Evolutionary conservation across 2,888 invertebrate species (phyloP).

Genomic region (Disparrhopalites patrizii): DNA sequence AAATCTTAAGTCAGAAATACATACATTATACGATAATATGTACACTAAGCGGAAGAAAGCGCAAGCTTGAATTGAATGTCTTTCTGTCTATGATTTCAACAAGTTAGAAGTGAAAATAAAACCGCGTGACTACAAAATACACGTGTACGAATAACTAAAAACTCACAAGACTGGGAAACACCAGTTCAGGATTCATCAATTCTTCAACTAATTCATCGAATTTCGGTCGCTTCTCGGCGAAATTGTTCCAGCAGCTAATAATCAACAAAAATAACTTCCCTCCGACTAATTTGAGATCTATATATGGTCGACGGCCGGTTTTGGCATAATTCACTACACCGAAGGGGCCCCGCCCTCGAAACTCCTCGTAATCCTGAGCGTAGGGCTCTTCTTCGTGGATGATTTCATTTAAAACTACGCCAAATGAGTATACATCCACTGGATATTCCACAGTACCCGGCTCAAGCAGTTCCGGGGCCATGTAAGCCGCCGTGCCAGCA

Average conservation of each 20-base stretch:
- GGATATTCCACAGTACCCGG: neutral
- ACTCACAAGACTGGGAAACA: neutral
- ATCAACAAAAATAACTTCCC: neutral
- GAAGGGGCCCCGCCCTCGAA: constrained; percentile 19
- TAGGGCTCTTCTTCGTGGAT: constrained; percentile 32
- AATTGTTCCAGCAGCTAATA: constrained; percentile 19
- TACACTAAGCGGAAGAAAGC: no score
- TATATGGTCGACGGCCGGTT: constrained; percentile 22
- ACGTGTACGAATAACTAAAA: neutral
- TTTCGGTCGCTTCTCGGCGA: neutral
- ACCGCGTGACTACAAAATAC: neutral
- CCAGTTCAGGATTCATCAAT: neutral
- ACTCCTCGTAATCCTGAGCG: constrained; percentile 9
- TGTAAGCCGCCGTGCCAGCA: constrained; percentile 30
- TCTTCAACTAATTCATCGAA: neutral
- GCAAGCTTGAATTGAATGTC: no score
- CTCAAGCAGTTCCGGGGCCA: constrained; percentile 30
- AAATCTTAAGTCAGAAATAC: no score
- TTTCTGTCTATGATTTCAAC: no score
- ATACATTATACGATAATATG: no score
- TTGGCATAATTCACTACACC: constrained; percentile 27
- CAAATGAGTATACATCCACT: constrained; percentile 27
- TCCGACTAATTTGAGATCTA: constrained; percentile 3
- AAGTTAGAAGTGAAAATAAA: no score
- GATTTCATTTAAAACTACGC: constrained; percentile 28